A percentile compares a stretch with the other conserved stretches of the same genome.
Evolutionary conservation across 2,113 vertebrate species (phyloP).

Genomic region (Agapornis roseicollis): DNA sequence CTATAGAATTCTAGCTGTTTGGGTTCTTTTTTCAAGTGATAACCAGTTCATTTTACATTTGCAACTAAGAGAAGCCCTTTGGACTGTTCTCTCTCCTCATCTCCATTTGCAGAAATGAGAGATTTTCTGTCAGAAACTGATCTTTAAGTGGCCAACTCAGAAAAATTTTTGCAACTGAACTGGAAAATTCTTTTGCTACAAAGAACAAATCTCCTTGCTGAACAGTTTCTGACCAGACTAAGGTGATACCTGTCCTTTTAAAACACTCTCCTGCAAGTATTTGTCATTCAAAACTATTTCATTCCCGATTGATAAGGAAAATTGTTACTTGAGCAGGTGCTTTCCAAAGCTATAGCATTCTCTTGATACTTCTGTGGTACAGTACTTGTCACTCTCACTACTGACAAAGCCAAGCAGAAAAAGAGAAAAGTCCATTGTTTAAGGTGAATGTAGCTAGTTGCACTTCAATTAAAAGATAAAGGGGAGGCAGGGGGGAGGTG

Average conservation of each 20-base stretch:
- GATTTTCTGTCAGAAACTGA: neutral
- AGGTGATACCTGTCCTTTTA: neutral
- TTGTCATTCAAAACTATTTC: neutral
- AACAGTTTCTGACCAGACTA: neutral
- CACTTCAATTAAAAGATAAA: neutral
- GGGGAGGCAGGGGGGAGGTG: rapidly evolving
- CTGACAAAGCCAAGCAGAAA: neutral
- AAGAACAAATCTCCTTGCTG: neutral
- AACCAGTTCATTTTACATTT: neutral
- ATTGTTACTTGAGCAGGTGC: neutral
- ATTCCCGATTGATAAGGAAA: neutral
- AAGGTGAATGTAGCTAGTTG: neutral
- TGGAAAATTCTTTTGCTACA: neutral
- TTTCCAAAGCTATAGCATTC: neutral
- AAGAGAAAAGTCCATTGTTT: neutral
- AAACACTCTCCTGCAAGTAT: neutral
- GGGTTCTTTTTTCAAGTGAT: neutral
- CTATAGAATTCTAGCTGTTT: neutral
- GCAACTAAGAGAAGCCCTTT: neutral
- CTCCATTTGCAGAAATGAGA: neutral
- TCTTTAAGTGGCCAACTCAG: neutral
- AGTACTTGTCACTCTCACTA: neutral
- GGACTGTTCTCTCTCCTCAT: neutral
- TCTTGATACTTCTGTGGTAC: neutral
- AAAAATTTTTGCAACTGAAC: neutral